Percentiles rank a stretch among this genome's conserved stretches.
Conservation (phyloP, 2,888 invertebrate species). For the Melanchra persicariae region DNA sequence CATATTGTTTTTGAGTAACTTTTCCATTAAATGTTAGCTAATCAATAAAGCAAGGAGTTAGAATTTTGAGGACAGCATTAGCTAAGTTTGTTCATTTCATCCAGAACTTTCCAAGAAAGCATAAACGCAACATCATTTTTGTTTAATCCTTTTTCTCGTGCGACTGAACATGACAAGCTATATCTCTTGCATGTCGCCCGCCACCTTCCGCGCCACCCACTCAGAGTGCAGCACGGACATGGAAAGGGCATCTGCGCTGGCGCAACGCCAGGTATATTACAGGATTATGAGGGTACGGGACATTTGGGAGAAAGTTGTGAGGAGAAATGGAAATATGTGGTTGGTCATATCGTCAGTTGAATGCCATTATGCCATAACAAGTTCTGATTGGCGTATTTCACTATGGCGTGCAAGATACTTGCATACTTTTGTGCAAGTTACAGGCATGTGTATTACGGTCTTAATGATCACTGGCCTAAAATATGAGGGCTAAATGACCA, state of each 20-base stretch:
- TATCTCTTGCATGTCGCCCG: slow-evolving; percentile 31
- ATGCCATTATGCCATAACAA: no score
- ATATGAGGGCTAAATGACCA: no score
- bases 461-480: no score
- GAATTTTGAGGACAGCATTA: background rate
- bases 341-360: background rate
- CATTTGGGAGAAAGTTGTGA: slow-evolving; percentile 6
- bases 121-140: background rate
- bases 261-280: slow-evolving; percentile 46
- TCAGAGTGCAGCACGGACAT: slow-evolving; percentile 45
- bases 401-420: no score
- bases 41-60: background rate
- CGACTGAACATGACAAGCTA: slow-evolving; percentile 19
- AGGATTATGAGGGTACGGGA: background rate
- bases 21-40: background rate
- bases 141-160: slow-evolving; percentile 27
- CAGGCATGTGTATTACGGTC: no score
- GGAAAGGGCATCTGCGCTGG: slow-evolving; percentile 64
- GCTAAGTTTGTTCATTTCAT: background rate
- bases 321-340: background rate
- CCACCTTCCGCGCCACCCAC: slow-evolving; percentile 54
- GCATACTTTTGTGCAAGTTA: no score
- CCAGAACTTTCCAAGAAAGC: slow-evolving; percentile 20
- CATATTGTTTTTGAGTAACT: background rate
- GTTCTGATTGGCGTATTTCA: no score